These are phyloP conservation scores for Stomatorhinus ivindoensis DNA, from an alignment of 2,113 vertebrate species.

Conservation along the genomic window DNA sequence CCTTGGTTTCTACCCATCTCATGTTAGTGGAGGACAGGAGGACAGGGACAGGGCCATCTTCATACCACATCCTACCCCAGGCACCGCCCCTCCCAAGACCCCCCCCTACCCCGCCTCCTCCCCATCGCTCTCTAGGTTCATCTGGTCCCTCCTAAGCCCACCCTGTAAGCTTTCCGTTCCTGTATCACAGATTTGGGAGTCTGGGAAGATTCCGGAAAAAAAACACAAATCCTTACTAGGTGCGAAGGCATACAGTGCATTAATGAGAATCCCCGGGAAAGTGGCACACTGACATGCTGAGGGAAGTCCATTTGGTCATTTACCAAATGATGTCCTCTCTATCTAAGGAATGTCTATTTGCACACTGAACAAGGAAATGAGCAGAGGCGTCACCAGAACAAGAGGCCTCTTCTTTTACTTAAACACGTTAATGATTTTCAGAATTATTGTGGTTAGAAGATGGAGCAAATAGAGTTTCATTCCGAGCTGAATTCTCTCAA, in stretches of 20 bases:
- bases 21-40: not conserved
- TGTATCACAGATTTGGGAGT: not conserved
- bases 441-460: not conserved
- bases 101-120: not conserved
- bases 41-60: not conserved
- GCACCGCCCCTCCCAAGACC: not conserved
- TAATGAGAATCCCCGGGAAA: not conserved
- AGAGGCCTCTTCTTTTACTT: not conserved
- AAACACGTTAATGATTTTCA: not conserved
- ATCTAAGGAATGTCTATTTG: not conserved
- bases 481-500: not conserved
- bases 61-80: not conserved
- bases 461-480: not conserved
- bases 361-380: not conserved
- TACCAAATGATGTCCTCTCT: not conserved
- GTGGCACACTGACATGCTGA: not conserved
- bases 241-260: not conserved
- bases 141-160: too few relatives aligned
- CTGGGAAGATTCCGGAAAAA: not conserved
- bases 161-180: not conserved
- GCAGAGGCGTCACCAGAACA: not conserved
- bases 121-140: too few relatives aligned
- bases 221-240: not conserved
- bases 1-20: not conserved
- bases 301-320: not conserved